phyloP scores from a whole-genome alignment of 2,888 invertebrate species.

The Drosophila formosana region DNA sequence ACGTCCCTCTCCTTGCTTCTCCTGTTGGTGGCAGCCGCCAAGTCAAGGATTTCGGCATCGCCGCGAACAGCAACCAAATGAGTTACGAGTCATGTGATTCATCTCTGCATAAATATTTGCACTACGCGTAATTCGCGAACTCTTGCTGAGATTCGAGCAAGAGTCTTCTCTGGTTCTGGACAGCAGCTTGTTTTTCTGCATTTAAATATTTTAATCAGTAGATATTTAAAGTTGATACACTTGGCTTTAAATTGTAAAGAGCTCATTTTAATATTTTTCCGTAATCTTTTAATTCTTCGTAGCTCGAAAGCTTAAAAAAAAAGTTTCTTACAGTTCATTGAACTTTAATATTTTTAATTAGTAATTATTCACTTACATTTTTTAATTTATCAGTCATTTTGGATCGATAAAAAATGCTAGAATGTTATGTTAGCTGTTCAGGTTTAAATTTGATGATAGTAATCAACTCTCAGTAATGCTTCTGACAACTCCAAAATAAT shows the following conservation, averaged over 20 bases:
- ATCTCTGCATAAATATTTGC: constrained; percentile 33
- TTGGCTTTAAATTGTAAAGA: not conserved
- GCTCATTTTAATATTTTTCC: too few species aligned
- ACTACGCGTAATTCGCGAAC: constrained; percentile 1
- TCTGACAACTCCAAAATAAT: not conserved
- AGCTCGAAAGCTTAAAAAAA: too few species aligned
- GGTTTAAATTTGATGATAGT: too few species aligned
- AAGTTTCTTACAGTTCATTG: too few species aligned
- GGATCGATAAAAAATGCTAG: too few species aligned
- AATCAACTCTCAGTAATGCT: too few species aligned
- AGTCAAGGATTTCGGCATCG: constrained; percentile 50
- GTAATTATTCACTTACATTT: too few species aligned
- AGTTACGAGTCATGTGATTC: constrained; percentile 30
- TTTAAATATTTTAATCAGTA: not conserved
- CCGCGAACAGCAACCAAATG: constrained; percentile 16
- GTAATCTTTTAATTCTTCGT: too few species aligned
- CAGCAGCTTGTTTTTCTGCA: not conserved
- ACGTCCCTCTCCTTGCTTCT: not conserved
- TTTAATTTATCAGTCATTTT: too few species aligned
- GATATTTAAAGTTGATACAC: not conserved
- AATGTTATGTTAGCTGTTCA: too few species aligned
- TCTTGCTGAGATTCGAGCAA: not conserved
- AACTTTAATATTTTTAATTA: too few species aligned
- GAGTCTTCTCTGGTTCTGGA: not conserved
- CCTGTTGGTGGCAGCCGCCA: constrained; percentile 32